Evolutionary conservation across 1,140 invertebrate species (phyloP).

Genomic region (Heliothis subflexa): DNA sequence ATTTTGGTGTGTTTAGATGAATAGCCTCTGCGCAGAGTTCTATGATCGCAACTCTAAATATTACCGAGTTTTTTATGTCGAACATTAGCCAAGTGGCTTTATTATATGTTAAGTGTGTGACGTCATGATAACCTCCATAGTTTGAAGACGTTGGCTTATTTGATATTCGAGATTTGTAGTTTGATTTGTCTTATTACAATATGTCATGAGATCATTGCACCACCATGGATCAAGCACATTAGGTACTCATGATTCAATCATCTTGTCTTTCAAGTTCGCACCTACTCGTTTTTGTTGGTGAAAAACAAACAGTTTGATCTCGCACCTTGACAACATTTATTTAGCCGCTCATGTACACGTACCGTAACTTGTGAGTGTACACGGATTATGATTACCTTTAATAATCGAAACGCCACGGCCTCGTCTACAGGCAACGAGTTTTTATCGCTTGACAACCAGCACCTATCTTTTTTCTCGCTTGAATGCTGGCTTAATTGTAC

Average conservation of each 20-base stretch:
- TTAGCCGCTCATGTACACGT: slow-evolving; percentile 32
- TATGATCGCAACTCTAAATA: slow-evolving; percentile 63
- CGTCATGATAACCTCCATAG: slow-evolving; percentile 29
- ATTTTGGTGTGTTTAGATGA: slow-evolving; percentile 72
- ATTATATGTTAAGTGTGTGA: slow-evolving; percentile 38
- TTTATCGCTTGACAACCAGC: slow-evolving; percentile 11
- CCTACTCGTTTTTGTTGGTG: slow-evolving; percentile 52
- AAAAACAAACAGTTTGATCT: slow-evolving; percentile 63
- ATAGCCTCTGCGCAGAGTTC: slow-evolving; percentile 70
- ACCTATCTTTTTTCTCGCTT: slow-evolving; percentile 28
- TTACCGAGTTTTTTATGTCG: slow-evolving; percentile 56
- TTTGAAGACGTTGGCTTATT: slow-evolving; percentile 31
- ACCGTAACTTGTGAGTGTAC: neutral
- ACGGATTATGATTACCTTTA: slow-evolving; percentile 30
- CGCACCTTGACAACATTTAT: slow-evolving; percentile 53
- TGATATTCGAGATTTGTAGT: neutral
- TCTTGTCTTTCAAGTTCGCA: slow-evolving; percentile 57
- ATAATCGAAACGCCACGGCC: slow-evolving; percentile 33
- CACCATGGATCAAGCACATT: slow-evolving; percentile 61
- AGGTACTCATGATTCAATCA: slow-evolving; percentile 60
- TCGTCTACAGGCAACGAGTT: slow-evolving; percentile 1
- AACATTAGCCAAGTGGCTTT: slow-evolving; percentile 46
- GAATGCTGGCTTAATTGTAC: neutral
- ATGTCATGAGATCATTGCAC: slow-evolving; percentile 64
- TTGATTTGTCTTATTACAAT: slow-evolving; percentile 40